Conservation (phyloP, 2,888 invertebrate genomes). For the Pharmacophagus antenor region DNA sequence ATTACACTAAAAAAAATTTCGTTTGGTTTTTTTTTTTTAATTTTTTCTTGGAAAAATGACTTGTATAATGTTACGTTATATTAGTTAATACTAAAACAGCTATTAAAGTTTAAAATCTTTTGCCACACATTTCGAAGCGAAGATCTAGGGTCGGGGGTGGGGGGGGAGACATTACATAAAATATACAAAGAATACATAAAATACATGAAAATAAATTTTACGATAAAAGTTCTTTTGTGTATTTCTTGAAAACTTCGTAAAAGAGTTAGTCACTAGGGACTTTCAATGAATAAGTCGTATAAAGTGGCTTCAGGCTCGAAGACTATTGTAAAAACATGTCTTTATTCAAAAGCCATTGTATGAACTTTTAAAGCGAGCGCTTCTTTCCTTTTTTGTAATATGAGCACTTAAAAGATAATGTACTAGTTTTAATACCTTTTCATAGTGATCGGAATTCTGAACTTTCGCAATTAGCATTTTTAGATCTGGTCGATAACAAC, state of each 20-base stretch:
- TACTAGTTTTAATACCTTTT: not conserved
- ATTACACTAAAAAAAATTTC: no score
- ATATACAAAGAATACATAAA: constrained; percentile 8
- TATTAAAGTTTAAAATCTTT: no score
- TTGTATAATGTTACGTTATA: no score
- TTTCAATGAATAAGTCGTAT: constrained; percentile 20
- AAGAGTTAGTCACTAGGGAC: constrained; percentile 23
- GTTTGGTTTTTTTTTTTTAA: no score
- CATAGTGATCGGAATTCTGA: not conserved
- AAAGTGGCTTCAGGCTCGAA: constrained; percentile 25
- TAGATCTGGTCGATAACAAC: no score
- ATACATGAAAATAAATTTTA: constrained; percentile 16
- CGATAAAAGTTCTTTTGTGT: constrained; percentile 23
- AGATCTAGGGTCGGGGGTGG: no score
- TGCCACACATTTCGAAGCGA: not conserved
- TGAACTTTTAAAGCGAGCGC: not conserved
- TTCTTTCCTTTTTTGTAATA: constrained; percentile 1
- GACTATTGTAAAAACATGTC: constrained; percentile 24
- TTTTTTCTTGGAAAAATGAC: no score
- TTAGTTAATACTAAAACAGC: no score
- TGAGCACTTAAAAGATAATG: not conserved
- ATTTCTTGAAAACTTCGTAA: constrained; percentile 18
- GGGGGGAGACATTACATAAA: not conserved
- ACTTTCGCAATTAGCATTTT: not conserved
- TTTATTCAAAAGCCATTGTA: constrained; percentile 6